These are phyloP conservation scores for Sinocyclocheilus anshuiensis DNA, from an alignment of 2,113 vertebrate genomes.

Conservation along the genomic window DNA sequence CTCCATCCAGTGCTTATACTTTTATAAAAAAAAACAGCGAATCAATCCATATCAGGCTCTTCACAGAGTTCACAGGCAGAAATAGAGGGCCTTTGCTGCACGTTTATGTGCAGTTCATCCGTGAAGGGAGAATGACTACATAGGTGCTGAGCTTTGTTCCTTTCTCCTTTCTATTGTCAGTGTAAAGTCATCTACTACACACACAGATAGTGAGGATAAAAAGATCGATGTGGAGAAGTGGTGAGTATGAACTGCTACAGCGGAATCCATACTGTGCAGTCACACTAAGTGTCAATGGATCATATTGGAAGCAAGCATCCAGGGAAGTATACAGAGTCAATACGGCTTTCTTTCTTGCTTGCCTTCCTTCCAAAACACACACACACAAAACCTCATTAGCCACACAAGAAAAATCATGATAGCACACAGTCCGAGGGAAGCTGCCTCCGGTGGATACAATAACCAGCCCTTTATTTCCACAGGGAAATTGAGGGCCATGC, in stretches of 20 bases:
- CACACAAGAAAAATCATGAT: conserved; percentile 34
- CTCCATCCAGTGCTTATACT: neutral
- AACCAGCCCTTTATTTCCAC: conserved; percentile 45
- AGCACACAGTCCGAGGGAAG: conserved; percentile 23
- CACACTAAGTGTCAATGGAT: conserved; percentile 26
- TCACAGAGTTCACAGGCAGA: neutral
- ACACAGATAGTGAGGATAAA: conserved; percentile 30
- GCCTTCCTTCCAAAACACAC: conserved; percentile 24
- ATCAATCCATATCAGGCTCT: conserved; percentile 11
- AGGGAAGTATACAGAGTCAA: conserved; percentile 22
- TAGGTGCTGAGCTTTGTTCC: conserved; percentile 48
- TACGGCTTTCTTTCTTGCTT: neutral
- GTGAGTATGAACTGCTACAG: conserved; percentile 47
- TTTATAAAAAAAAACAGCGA: neutral
- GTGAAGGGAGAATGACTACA: conserved; percentile 38
- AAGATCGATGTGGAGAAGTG: conserved; percentile 52
- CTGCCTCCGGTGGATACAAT: conserved; percentile 37
- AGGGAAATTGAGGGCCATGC: conserved; percentile 13
- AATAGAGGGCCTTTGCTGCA: neutral
- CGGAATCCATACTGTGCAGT: conserved; percentile 37
- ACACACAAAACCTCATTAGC: conserved; percentile 35
- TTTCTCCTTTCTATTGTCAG: conserved; percentile 44
- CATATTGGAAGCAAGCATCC: conserved; percentile 21
- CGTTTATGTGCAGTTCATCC: neutral
- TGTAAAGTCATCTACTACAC: conserved; percentile 51